Conservation (phyloP, 2,113 vertebrate species). For the Emydocephalus ijimae region DNA sequence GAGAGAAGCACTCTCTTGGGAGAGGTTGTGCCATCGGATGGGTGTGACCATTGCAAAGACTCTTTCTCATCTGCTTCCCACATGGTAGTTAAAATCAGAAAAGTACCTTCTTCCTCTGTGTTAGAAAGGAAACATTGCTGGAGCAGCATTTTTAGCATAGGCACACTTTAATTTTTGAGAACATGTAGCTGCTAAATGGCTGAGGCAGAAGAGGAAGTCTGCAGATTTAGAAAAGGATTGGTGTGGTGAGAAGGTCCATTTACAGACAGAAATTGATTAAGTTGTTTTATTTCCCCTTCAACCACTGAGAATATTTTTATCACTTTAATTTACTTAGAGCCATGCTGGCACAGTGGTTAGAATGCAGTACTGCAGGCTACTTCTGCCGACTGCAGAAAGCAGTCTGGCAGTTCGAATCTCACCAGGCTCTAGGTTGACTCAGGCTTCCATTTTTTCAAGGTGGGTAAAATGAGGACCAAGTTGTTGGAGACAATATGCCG, state of each 20-base stretch:
- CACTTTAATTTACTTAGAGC: not conserved
- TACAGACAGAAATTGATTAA: not conserved
- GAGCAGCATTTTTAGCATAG: not conserved
- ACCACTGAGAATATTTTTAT: not conserved
- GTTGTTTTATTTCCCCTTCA: not conserved
- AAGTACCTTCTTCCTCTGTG: too few species aligned
- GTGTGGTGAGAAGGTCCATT: not conserved
- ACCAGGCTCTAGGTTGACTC: too few species aligned
- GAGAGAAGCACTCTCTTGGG: not conserved
- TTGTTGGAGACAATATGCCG: too few species aligned
- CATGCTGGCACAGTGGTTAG: too few species aligned
- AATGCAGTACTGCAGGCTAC: too few species aligned
- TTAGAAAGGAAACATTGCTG: not conserved
- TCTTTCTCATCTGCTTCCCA: not conserved
- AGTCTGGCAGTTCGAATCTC: too few species aligned
- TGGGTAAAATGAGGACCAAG: too few species aligned
- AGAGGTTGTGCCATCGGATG: not conserved
- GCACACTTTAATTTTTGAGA: not conserved
- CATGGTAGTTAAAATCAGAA: not conserved
- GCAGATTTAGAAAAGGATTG: not conserved
- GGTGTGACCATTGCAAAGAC: not conserved
- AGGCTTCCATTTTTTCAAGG: too few species aligned
- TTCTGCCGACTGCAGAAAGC: too few species aligned
- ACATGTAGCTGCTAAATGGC: not conserved
- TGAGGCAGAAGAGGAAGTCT: not conserved